Base-by-base conservation (phyloP, 2,888 invertebrate species). In the Microdon myrmicae region DNA sequence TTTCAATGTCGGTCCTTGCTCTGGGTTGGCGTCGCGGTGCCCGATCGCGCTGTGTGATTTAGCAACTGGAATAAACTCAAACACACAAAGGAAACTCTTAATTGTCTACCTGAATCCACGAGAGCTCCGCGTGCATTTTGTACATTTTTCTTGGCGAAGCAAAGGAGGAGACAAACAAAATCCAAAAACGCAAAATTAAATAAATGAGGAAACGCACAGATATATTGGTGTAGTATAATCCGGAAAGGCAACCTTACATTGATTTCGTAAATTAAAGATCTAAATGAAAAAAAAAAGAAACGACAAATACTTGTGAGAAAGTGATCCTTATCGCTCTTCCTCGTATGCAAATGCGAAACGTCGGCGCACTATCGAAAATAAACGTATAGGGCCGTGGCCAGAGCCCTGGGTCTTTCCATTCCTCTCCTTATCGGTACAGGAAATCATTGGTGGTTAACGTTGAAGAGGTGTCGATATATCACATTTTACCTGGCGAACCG, bases 1-100 rank as follows among this genome's bases (percentile, higher is more conserved):
- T 19, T 56, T 56, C 61, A 61, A 64, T 64, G 61, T 28, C 61
- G 37, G 45, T 64, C 61, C 56, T 56, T 56, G 49, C 45, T 56
- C 37, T 41, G 44, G 16, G 17, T 8, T 10, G 12, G 23, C 20
- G 16, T 32, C 47, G 43, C 20, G 20, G 41, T 53, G 12, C 9
- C 25, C 12, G 3, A n/a, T 26, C 7, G 34, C 38, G 32, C 31
- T 45, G 37, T 10, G 26, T 56, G 43, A 49, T 26, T 59, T 35
- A 26, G 59, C 55, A 53, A 44, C 47, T 51, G 28, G 41, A 58
- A 48, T 67, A 39, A 53, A 51, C 38, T 44, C 29, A n/a, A n/a
- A n/a, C n/a, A 22, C 39, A 53, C 43, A 60, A 55, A 60, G 43
- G 66, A 55, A 53, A 44, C 54, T 53, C 68, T 53, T 48, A 61